phyloP scores from a whole-genome alignment of 37 sponge, comb jelly and placozoan genomes.

The Geodia barretti region DNA sequence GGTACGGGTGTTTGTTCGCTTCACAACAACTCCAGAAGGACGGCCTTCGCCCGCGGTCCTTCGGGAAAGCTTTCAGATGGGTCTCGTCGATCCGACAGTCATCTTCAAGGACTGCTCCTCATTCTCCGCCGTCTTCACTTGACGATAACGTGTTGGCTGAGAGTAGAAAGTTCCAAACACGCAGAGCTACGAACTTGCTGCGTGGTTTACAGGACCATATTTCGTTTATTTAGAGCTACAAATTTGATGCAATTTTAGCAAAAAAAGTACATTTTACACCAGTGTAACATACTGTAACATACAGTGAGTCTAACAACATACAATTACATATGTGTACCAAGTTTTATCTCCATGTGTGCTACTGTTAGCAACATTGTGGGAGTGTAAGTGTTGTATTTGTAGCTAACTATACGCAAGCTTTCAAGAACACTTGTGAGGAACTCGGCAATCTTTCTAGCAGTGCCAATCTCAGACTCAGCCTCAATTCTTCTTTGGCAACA shows the following conservation, averaged over 20 bases:
- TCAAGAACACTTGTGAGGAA: no score
- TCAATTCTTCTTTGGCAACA: no score
- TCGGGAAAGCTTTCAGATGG: background rate
- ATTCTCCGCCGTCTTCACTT: background rate
- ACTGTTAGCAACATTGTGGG: no score
- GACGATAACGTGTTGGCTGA: background rate
- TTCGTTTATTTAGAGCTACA: no score
- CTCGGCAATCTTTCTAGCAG: no score
- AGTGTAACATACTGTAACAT: background rate
- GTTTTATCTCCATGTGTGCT: no score
- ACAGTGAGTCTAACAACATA: no score
- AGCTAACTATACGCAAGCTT: no score
- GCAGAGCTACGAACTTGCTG: background rate
- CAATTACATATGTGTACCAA: no score
- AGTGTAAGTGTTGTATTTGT: no score
- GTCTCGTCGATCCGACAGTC: background rate
- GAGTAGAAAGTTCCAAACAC: background rate
- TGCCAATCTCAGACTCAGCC: no score
- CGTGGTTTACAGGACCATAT: background rate
- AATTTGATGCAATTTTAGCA: no score
- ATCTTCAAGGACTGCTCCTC: background rate
- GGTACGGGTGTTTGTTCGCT: background rate
- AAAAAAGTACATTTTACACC: background rate
- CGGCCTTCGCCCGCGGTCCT: background rate
- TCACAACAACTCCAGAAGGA: background rate